phyloP scores from a whole-genome alignment of 2,888 invertebrate genomes.

The Oscheius sp. region DNA sequence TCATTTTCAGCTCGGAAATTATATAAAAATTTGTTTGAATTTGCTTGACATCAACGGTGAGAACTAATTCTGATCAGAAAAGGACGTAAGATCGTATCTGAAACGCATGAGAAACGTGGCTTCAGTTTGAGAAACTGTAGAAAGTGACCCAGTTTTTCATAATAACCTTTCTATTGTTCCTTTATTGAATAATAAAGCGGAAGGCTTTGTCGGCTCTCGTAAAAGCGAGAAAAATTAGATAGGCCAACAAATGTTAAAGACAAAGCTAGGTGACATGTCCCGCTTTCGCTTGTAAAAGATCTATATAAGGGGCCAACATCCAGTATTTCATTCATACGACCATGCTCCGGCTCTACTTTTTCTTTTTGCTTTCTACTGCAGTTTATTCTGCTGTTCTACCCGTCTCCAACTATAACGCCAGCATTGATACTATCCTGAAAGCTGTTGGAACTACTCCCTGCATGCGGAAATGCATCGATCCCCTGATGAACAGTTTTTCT shows the following conservation, averaged over 20 bases:
- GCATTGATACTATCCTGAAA: conserved; percentile 45
- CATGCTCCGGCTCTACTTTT: neutral
- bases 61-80: too few relatives aligned
- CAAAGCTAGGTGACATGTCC: too few relatives aligned
- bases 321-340: neutral
- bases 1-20: too few relatives aligned
- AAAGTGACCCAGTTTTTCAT: too few relatives aligned
- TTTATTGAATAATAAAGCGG: too few relatives aligned
- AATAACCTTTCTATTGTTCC: too few relatives aligned
- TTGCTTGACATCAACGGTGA: too few relatives aligned
- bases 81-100: too few relatives aligned
- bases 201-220: neutral
- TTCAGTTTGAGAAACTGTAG: too few relatives aligned
- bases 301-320: neutral
- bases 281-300: neutral
- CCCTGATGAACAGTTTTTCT: conserved; percentile 41
- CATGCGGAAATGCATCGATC: conserved; percentile 48
- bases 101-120: too few relatives aligned
- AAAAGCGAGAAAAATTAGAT: neutral
- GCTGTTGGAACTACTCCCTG: conserved; percentile 46
- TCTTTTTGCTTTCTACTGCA: neutral
- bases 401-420: neutral
- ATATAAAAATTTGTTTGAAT: too few relatives aligned
- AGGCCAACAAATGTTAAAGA: neutral
- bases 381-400: neutral